These are phyloP conservation scores for Saccostrea glomerata DNA, from an alignment of 1,140 invertebrate genomes.

Conservation along the genomic window DNA sequence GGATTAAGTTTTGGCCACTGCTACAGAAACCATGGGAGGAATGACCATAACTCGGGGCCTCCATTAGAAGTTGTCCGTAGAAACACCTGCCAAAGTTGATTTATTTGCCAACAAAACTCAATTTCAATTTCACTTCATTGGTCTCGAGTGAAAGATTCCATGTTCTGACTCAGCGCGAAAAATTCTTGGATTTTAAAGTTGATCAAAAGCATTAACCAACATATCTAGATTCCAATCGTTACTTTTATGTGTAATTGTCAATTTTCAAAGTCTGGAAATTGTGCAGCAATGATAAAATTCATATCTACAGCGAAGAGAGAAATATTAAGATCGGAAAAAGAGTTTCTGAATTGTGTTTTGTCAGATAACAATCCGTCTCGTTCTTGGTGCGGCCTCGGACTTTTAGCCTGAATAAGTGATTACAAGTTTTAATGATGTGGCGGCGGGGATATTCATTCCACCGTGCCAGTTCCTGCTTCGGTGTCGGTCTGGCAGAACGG, in stretches of 20 bases:
- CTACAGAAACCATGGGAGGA: background rate
- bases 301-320: slow-evolving; percentile 2
- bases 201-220: background rate
- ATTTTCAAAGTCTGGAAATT: slow-evolving; percentile 20
- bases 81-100: slow-evolving; percentile 22
- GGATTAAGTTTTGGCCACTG: background rate
- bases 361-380: background rate
- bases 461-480: background rate
- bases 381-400: background rate
- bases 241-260: slow-evolving; percentile 31
- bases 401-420: background rate
- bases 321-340: background rate
- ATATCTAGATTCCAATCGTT: background rate
- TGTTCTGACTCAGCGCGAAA: slow-evolving; percentile 26
- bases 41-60: background rate
- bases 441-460: background rate
- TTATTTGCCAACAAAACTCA: slow-evolving; percentile 15
- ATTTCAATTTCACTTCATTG: slow-evolving; percentile 20
- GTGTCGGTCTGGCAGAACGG: slow-evolving; percentile 6
- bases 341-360: background rate
- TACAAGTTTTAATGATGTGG: background rate
- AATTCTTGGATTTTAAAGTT: background rate
- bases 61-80: background rate
- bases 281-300: background rate
- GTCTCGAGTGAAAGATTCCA: slow-evolving; percentile 8